Percentiles rank a stretch among this genome's conserved stretches.
Conservation (phyloP, 2,113 vertebrate species). For the rat (Rattus norvegicus) region GRCr8 NC_086021.1:170940501-170941000, state of each 20-base stretch:
- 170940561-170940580: not conserved
- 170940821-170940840: not conserved
- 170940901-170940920: not conserved
- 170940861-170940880: slow-evolving; percentile 13
- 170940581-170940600: not conserved
- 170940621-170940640: slow-evolving; percentile 47
- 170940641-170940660: slow-evolving; percentile 42
- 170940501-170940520: slow-evolving; percentile 28
- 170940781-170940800: not conserved
- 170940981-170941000: not conserved
- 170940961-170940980: not conserved
- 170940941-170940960: not conserved
- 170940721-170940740: slow-evolving; percentile 38
- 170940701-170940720: slow-evolving; percentile 47
- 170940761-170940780: slow-evolving; percentile 4
- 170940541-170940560: slow-evolving; percentile 11
- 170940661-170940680: slow-evolving; percentile 42
- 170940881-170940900: not conserved
- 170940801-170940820: slow-evolving; percentile 7
- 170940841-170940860: slow-evolving; percentile 45
- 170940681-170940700: slow-evolving; percentile 38
- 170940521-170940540: slow-evolving; percentile 39
- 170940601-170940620: slow-evolving; percentile 22
- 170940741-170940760: slow-evolving; percentile 32
- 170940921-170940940: slow-evolving; percentile 1